phyloP scores from a whole-genome alignment of 1,140 invertebrate genomes.

The Drosophila saltans region DNA sequence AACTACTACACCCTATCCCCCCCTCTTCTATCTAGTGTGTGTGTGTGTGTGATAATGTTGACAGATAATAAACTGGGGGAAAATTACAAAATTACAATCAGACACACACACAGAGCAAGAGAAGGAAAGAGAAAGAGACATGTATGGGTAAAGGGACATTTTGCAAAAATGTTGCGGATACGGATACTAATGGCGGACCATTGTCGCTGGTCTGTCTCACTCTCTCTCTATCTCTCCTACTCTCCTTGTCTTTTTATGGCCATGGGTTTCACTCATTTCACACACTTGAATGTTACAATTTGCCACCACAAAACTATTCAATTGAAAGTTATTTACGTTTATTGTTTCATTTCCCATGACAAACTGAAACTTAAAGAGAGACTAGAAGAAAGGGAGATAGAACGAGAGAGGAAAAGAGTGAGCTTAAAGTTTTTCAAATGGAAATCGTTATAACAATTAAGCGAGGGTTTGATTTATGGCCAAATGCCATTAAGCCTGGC shows the following conservation, averaged over 20 bases:
- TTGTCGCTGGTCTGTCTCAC: conserved; percentile 46
- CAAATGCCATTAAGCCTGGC: conserved; percentile 72
- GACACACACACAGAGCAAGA: conserved; percentile 28
- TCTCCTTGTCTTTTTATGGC: conserved; percentile 45
- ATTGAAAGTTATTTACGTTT: conserved; percentile 80
- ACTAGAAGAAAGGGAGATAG: not conserved
- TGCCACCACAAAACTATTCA: conserved; percentile 78
- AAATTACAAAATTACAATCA: conserved; percentile 82
- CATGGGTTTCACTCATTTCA: conserved; percentile 23
- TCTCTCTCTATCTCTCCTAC: not conserved
- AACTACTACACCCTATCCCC: too few relatives aligned
- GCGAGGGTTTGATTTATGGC: conserved; percentile 70
- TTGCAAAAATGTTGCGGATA: conserved; percentile 23
- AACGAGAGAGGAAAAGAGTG: not conserved
- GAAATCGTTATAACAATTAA: conserved; percentile 40
- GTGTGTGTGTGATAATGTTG: conserved; percentile 76
- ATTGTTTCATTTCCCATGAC: conserved; percentile 60
- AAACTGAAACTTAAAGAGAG: conserved; percentile 11
- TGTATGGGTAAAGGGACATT: conserved; percentile 25
- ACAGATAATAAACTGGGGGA: conserved; percentile 79
- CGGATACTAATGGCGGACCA: conserved; percentile 73
- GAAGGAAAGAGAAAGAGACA: not conserved
- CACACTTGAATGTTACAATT: conserved; percentile 53
- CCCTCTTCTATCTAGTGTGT: conserved; percentile 2
- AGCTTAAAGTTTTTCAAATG: not conserved